These are phyloP conservation scores for Muschampia staudingeri DNA, from an alignment of 2,888 invertebrate species.

Conservation along the genomic window DNA sequence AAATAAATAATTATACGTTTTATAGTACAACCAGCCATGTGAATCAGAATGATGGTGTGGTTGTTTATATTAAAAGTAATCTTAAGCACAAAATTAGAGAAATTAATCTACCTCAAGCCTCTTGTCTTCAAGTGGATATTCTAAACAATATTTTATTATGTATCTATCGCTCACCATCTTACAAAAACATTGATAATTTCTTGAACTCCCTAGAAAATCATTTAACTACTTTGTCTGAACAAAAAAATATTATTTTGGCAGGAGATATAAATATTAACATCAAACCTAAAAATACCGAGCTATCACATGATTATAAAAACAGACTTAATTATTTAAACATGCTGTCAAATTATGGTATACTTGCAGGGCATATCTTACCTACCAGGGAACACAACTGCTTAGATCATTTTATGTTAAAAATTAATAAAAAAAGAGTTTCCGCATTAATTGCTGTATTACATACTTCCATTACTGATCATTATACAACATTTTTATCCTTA, in stretches of 20 bases:
- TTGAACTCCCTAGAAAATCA: not conserved
- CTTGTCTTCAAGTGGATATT: not conserved
- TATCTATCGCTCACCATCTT: conserved; percentile 1
- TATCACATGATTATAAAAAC: not conserved
- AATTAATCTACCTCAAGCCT: conserved; percentile 25
- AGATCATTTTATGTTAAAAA: conserved; percentile 10
- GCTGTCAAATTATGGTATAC: not conserved
- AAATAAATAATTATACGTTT: conserved; percentile 31
- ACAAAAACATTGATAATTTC: not conserved
- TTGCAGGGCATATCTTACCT: not conserved
- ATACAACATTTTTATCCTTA: not conserved
- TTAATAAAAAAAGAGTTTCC: not conserved
- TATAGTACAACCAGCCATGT: conserved; percentile 24
- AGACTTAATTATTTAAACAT: not conserved
- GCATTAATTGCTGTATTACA: not conserved
- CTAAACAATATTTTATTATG: not conserved
- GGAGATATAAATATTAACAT: conserved; percentile 18
- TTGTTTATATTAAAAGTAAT: not conserved
- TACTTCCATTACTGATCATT: conserved; percentile 1
- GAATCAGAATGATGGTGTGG: conserved; percentile 12
- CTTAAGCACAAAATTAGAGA: conserved; percentile 26
- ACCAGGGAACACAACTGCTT: not conserved
- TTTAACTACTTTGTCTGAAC: not conserved
- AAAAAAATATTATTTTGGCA: not conserved
- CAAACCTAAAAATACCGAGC: not conserved